Conservation (phyloP, 2,113 vertebrate species). For the Pyxicephalus adspersus region DNA sequence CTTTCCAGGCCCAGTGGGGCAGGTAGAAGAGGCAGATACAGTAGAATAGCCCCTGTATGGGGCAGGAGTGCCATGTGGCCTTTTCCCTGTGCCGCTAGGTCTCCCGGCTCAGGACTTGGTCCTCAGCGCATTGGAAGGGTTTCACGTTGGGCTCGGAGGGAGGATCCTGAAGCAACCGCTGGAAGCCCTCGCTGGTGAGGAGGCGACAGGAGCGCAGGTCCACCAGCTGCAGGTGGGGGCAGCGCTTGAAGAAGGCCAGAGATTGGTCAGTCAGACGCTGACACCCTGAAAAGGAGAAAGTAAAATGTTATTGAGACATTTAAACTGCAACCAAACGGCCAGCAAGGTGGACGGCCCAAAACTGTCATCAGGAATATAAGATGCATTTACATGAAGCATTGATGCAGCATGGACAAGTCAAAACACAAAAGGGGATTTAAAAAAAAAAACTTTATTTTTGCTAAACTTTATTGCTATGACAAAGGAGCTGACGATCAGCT, state of each 20-base stretch:
- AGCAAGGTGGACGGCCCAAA: not conserved
- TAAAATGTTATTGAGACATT: too few relatives aligned
- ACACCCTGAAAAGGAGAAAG: constrained; percentile 17
- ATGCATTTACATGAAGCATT: not conserved
- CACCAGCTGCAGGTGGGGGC: constrained; percentile 31
- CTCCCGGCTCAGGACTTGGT: constrained; percentile 49
- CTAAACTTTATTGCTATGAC: too few relatives aligned
- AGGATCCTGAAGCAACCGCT: constrained; percentile 44
- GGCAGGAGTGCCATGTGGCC: constrained; percentile 38
- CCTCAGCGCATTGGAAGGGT: constrained; percentile 48
- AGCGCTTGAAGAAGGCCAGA: constrained; percentile 50
- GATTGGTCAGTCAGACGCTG: constrained; percentile 52
- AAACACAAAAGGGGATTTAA: too few relatives aligned
- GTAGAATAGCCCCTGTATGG: constrained; percentile 48
- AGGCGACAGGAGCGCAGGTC: constrained; percentile 52
- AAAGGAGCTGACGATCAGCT: too few relatives aligned
- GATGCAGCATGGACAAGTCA: not conserved
- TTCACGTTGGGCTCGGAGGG: constrained; percentile 39
- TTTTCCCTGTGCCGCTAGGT: constrained; percentile 26
- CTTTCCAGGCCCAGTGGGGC: constrained; percentile 6
- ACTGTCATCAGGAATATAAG: not conserved
- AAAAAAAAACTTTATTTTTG: too few relatives aligned
- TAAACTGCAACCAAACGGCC: not conserved
- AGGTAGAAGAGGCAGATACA: constrained; percentile 51
- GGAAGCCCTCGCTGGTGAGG: constrained; percentile 49